phyloP scores from a whole-genome alignment of 2,797 vertebrate species.

The Sebastes baramenuke region DNA sequence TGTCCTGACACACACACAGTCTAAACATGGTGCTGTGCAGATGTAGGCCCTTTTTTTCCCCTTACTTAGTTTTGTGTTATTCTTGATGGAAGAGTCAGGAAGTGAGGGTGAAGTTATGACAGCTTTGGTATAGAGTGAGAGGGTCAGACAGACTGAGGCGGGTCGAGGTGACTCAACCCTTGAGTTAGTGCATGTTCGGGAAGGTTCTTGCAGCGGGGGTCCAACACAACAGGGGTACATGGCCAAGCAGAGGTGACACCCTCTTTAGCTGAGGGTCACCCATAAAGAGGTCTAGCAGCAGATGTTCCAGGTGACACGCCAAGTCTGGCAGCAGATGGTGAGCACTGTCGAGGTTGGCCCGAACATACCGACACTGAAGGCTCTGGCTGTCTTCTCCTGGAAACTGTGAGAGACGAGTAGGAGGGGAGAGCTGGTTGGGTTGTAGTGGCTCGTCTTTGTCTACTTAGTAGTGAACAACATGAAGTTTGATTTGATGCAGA shows the following conservation, averaged over 20 bases:
- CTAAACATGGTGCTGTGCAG: background rate
- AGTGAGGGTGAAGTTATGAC: slow-evolving; percentile 18
- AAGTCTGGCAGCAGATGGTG: slow-evolving; percentile 63
- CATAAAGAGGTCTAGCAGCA: slow-evolving; percentile 51
- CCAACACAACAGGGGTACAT: slow-evolving; percentile 5
- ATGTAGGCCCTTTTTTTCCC: background rate
- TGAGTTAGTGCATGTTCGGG: background rate
- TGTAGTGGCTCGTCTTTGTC: background rate
- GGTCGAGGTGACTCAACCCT: slow-evolving; percentile 22
- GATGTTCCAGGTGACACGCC: slow-evolving; percentile 64
- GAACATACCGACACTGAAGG: background rate
- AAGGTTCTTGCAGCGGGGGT: background rate
- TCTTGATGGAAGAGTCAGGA: background rate
- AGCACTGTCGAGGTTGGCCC: slow-evolving; percentile 33
- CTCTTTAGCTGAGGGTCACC: slow-evolving; percentile 61
- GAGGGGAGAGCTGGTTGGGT: background rate
- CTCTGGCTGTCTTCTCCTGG: slow-evolving; percentile 24
- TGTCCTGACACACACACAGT: slow-evolving; percentile 3
- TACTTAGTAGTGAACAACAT: background rate
- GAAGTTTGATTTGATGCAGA: background rate
- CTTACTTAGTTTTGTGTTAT: background rate
- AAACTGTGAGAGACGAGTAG: slow-evolving; percentile 5
- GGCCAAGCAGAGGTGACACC: slow-evolving; percentile 48
- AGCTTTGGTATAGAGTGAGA: background rate
- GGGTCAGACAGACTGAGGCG: background rate